These are phyloP conservation scores for Pungitius pungitius DNA, from an alignment of 2,113 vertebrate genomes.

Conservation along the genomic window DNA sequence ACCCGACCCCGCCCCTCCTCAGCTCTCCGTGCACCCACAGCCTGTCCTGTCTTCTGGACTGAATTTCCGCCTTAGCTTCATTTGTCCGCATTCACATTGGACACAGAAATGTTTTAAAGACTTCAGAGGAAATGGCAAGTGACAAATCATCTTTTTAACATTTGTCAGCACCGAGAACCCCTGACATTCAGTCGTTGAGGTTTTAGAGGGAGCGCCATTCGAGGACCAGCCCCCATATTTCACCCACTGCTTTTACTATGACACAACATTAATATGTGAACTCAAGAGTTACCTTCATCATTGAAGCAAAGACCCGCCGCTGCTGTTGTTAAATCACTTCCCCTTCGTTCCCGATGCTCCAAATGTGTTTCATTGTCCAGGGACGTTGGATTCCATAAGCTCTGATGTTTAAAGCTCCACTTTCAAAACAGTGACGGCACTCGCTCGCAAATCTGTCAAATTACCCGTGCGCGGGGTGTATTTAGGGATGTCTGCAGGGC, in stretches of 20 bases:
- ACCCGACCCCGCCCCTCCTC: no score
- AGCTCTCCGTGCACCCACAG: no score
- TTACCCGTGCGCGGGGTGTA: slow-evolving; percentile 64
- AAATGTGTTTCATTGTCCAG: slow-evolving; percentile 42
- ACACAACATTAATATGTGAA: neutral
- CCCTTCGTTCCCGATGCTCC: slow-evolving; percentile 18
- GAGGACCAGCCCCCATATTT: neutral
- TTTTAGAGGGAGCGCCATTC: neutral
- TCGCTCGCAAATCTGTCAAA: slow-evolving; percentile 70
- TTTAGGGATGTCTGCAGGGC: slow-evolving; percentile 63
- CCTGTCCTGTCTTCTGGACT: no score
- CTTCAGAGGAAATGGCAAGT: neutral
- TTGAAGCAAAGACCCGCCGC: neutral
- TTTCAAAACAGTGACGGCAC: slow-evolving; percentile 60
- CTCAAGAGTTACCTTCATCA: slow-evolving; percentile 2
- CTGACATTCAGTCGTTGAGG: neutral
- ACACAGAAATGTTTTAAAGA: neutral
- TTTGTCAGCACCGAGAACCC: neutral
- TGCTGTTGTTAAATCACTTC: slow-evolving; percentile 20
- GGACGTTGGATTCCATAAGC: slow-evolving; percentile 2
- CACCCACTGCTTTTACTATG: neutral
- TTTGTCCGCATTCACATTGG: neutral
- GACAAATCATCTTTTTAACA: neutral
- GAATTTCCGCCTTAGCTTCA: no score
- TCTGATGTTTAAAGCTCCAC: slow-evolving; percentile 53